These are phyloP conservation scores for Sicus ferrugineus DNA, from an alignment of 2,888 invertebrate species.

Conservation along the genomic window DNA sequence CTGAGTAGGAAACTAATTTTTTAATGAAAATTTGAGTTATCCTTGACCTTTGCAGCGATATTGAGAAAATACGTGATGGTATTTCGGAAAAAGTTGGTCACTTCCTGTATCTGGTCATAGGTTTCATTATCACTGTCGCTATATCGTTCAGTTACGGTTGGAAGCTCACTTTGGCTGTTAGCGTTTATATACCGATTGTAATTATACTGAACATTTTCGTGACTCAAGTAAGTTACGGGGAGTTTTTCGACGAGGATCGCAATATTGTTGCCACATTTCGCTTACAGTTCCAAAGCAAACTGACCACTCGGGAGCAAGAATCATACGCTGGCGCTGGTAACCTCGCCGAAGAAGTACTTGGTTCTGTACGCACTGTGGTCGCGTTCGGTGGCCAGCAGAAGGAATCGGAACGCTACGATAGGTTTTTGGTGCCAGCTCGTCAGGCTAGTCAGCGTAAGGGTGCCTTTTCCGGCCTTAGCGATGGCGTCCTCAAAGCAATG, in stretches of 20 bases:
- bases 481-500: conserved; percentile 77
- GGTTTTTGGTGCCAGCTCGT: conserved; percentile 71
- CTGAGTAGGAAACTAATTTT: conserved; percentile 70
- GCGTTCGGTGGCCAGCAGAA: conserved; percentile 82
- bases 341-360: conserved; percentile 79
- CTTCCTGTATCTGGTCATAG: conserved; percentile 69
- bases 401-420: conserved; percentile 72
- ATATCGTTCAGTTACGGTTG: conserved; percentile 84
- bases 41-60: conserved; percentile 68
- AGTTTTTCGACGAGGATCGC: not conserved
- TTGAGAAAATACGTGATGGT: conserved; percentile 83
- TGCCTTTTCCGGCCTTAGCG: conserved; percentile 74
- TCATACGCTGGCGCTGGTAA: conserved; percentile 81
- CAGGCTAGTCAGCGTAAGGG: conserved; percentile 73
- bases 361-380: conserved; percentile 77
- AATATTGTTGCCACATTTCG: conserved; percentile 39
- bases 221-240: conserved; percentile 70
- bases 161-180: conserved; percentile 83
- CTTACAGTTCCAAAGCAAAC: conserved; percentile 70
- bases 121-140: conserved; percentile 69
- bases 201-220: conserved; percentile 78
- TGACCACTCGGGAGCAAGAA: conserved; percentile 72
- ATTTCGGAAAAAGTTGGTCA: conserved; percentile 86
- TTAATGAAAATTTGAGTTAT: not conserved
- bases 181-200: conserved; percentile 80